Conservation (phyloP, 2,888 invertebrate species). For the Drosophila hamatofila region DNA sequence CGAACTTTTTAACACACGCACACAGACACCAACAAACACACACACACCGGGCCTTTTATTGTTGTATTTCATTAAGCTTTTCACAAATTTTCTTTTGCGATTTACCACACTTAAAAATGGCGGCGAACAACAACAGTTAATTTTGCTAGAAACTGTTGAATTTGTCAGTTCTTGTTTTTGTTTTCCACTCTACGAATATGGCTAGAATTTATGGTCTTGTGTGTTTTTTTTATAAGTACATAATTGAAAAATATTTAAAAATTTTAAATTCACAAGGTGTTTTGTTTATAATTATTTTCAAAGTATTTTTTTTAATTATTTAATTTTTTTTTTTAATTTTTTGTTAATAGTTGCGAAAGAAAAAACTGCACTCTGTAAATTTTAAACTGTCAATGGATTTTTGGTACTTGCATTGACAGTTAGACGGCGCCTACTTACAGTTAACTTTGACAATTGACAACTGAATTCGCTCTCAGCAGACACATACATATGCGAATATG, state of each 20-base stretch:
- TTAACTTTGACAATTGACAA: constrained; percentile 50
- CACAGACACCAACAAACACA: constrained; percentile 2
- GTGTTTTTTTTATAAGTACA: neutral
- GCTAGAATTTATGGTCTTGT: neutral
- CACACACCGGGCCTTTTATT: constrained; percentile 44
- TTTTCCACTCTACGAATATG: constrained; percentile 23
- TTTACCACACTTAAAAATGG: constrained; percentile 66
- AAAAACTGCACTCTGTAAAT: constrained; percentile 52
- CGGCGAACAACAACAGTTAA: constrained; percentile 54
- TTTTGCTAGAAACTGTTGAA: constrained; percentile 42
- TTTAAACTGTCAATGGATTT: constrained; percentile 53
- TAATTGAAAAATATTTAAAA: constrained; percentile 1
- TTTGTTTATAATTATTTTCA: constrained; percentile 4
- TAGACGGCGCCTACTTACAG: constrained; percentile 55
- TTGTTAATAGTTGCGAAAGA: constrained; percentile 34
- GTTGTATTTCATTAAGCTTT: constrained; percentile 32
- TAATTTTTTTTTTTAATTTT: constrained; percentile 16
- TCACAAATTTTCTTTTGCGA: constrained; percentile 24
- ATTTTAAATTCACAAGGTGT: constrained; percentile 15
- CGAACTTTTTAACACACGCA: constrained; percentile 52
- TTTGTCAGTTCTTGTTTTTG: constrained; percentile 23
- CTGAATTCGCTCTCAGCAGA: constrained; percentile 41
- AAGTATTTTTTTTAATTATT: neutral
- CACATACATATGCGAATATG: constrained; percentile 23
- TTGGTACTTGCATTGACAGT: constrained; percentile 26